Base-by-base conservation (phyloP, 1,140 invertebrate genomes). In the Drosophila asahinai region DNA sequence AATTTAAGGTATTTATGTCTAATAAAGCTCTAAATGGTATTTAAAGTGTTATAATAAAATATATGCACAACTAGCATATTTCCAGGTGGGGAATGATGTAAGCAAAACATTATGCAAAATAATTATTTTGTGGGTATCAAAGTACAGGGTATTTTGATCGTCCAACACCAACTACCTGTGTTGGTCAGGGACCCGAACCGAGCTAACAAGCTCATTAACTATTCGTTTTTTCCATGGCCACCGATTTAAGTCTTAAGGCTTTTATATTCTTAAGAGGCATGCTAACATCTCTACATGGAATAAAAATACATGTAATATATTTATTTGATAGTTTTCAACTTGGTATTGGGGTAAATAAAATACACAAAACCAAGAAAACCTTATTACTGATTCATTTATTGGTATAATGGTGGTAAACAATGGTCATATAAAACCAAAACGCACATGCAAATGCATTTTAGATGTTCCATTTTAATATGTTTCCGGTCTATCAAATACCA, bases 121-220 rank as follows among this genome's bases (percentile, higher is more conserved):
- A 27, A 27, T 27, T 27, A 27, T 7, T 33, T 33, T 33, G 30
- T 9, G 9, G 30, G 7, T 9, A 9, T 22, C 1, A 61, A n/a
- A n/a, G 8, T 52, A 22, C 8, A 71, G 49, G 67, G 67, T 71
- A 71, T 38, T 14, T 14, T 15, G 0, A n/a, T 11, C 36, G 63
- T 66, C 15, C 6, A 14, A 19, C 5, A 40, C 11, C 8, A 11
- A 43, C n/a, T 38, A 9, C 19, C 9, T 15, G 49, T 30, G 30
- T 45, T 71, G 67, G 40, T 55, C 63, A 51, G n/a, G 14, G n/a
- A 47, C n/a, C 40, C 30, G 22, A 47, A 12, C 40, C 30, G 2
- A 67, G 49, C 63, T 67, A 67, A 66, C 51, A 67, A 55, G 67
- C 67, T 67, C 63, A 71, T 71, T 71, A 71, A 67, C 67, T 71